Percentiles rank a stretch among this genome's conserved stretches.
These are phyloP conservation scores for Armadillidium nasatum DNA, from an alignment of 1,140 invertebrate genomes.

Conservation along the genomic window DNA sequence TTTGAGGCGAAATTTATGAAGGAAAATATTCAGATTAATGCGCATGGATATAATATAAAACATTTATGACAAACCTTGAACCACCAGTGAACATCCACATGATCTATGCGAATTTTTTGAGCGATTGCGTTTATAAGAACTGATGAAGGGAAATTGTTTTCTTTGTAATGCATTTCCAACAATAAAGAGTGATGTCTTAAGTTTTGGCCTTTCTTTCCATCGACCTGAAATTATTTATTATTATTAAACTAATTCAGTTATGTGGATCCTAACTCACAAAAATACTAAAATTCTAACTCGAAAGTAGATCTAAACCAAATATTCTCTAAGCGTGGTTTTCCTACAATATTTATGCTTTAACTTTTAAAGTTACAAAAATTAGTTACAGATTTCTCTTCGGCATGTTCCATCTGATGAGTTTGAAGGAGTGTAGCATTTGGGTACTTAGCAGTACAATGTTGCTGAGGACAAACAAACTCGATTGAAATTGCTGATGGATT, in stretches of 20 bases:
- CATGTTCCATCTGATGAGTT: neutral
- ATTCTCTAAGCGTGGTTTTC: too few species aligned
- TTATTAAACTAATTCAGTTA: too few species aligned
- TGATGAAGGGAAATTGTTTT: neutral
- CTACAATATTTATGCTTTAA: neutral
- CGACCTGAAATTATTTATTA: neutral
- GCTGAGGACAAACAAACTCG: neutral
- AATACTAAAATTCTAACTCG: neutral
- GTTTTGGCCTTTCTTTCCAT: neutral
- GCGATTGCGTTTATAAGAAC: neutral
- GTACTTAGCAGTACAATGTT: neutral
- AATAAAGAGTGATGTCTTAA: neutral
- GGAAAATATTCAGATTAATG: too few species aligned
- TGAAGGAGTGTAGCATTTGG: neutral
- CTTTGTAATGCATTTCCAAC: neutral
- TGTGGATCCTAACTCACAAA: neutral
- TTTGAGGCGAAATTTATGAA: too few species aligned
- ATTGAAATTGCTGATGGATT: neutral
- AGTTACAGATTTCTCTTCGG: neutral
- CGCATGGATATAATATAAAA: too few species aligned
- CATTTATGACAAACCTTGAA: neutral
- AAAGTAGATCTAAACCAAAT: too few species aligned
- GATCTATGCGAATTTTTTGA: neutral
- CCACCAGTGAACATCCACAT: neutral
- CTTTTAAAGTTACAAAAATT: neutral